Evolutionary conservation across 2,888 invertebrate species (phyloP).

Genomic region (Isotomurus palustris): DNA sequence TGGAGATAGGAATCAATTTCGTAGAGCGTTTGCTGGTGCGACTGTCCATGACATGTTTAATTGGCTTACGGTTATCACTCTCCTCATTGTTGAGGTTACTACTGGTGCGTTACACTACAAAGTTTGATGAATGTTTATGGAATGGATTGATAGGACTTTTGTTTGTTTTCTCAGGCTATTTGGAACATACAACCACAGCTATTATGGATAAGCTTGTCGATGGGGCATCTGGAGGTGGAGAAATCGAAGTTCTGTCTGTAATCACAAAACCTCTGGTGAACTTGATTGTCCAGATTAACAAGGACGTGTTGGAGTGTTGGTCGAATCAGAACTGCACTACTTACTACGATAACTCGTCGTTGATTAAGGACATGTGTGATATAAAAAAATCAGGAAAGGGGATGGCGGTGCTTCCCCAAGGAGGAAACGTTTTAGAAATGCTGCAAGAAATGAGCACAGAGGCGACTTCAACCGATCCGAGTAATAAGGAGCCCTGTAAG

Average conservation of each 20-base stretch:
- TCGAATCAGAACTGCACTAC: slow-evolving; percentile 48
- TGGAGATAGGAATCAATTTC: slow-evolving; percentile 51
- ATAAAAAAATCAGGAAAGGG: neutral
- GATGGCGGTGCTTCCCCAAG: neutral
- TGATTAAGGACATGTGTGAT: slow-evolving; percentile 48
- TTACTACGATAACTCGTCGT: slow-evolving; percentile 48
- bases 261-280: slow-evolving; percentile 53
- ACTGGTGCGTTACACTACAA: slow-evolving; percentile 45
- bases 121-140: slow-evolving; percentile 1
- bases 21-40: slow-evolving; percentile 56
- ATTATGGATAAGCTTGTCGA: slow-evolving; percentile 47
- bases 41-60: slow-evolving; percentile 59
- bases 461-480: no score
- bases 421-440: no score
- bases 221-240: slow-evolving; percentile 41
- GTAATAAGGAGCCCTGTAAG: no score
- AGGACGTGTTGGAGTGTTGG: slow-evolving; percentile 50
- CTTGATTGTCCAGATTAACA: slow-evolving; percentile 52
- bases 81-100: slow-evolving; percentile 55
- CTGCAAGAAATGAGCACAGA: no score
- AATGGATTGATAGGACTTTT: no score
- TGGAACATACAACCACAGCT: slow-evolving; percentile 49
- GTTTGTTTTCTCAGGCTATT: slow-evolving; percentile 45
- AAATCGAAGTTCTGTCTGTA: slow-evolving; percentile 50
- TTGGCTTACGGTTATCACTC: slow-evolving; percentile 54